Evolutionary conservation across 2,888 invertebrate genomes (phyloP).

Genomic region (Trichopoda pennipes): DNA sequence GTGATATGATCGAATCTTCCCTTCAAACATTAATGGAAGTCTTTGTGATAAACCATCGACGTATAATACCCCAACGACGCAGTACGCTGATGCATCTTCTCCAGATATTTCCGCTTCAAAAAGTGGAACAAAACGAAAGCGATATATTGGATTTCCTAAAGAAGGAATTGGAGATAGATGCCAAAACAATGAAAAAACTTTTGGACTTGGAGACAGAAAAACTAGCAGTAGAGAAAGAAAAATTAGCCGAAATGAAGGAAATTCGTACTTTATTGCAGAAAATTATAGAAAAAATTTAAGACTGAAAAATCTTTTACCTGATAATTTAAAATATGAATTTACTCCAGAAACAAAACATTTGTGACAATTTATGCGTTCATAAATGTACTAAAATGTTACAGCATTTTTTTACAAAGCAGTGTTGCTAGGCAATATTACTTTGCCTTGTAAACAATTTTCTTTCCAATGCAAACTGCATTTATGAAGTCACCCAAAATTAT

Average conservation of each 20-base stretch:
- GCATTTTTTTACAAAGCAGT: conserved; percentile 44
- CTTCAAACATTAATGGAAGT: conserved; percentile 15
- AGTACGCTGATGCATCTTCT: not conserved
- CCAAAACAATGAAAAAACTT: conserved; percentile 32
- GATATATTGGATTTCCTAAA: conserved; percentile 15
- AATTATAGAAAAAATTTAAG: no score
- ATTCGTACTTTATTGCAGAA: no score
- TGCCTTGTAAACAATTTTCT: conserved; percentile 16
- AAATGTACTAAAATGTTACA: conserved; percentile 26
- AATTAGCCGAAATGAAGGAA: conserved; percentile 24
- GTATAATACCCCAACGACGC: conserved; percentile 9
- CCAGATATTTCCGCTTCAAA: conserved; percentile 9
- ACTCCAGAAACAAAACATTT: not conserved
- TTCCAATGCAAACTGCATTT: conserved; percentile 34
- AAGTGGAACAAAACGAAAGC: conserved; percentile 3
- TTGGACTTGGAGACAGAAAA: conserved; percentile 40
- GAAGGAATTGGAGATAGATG: conserved; percentile 36
- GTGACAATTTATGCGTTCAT: conserved; percentile 21
- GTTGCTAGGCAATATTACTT: conserved; percentile 24
- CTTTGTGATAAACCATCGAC: conserved; percentile 15
- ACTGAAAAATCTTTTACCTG: no score
- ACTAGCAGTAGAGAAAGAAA: conserved; percentile 37
- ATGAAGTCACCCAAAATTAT: conserved; percentile 42
- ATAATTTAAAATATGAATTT: not conserved
- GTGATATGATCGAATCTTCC: conserved; percentile 10